These are phyloP conservation scores for Amphipyra tragopoginis DNA, from an alignment of 2,888 invertebrate species.

Conservation along the genomic window DNA sequence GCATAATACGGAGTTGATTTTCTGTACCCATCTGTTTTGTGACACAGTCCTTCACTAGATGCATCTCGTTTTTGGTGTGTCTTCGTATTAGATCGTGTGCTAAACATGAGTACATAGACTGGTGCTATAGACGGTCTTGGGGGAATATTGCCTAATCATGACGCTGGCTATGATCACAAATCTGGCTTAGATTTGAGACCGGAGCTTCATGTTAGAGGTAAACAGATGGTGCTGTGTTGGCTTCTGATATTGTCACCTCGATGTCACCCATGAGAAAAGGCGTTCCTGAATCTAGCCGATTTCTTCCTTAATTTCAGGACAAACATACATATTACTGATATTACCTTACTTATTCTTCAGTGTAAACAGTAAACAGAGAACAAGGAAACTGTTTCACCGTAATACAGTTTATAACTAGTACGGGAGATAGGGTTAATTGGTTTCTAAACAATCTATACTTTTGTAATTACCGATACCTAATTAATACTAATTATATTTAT, in stretches of 20 bases:
- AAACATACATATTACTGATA: too few relatives aligned
- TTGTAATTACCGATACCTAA: too few relatives aligned
- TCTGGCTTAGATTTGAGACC: neutral
- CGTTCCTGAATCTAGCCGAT: too few relatives aligned
- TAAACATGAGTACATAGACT: neutral
- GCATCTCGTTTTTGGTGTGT: conserved; percentile 12
- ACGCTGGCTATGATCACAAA: neutral
- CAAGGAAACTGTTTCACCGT: too few relatives aligned
- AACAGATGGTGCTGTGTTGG: neutral
- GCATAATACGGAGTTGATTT: neutral
- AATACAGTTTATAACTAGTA: too few relatives aligned
- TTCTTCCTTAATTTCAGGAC: too few relatives aligned
- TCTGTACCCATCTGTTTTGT: neutral
- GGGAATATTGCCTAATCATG: conserved; percentile 6
- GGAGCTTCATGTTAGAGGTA: too few relatives aligned
- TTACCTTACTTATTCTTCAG: too few relatives aligned
- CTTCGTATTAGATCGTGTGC: neutral
- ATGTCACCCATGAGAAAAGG: neutral
- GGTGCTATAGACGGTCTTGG: neutral
- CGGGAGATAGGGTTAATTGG: too few relatives aligned
- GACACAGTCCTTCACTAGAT: neutral
- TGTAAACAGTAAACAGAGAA: too few relatives aligned
- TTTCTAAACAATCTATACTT: too few relatives aligned
- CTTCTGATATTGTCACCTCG: neutral
- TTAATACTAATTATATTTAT: too few relatives aligned